Base-by-base conservation (phyloP, 2,797 vertebrate species). In the Allobates femoralis region DNA sequence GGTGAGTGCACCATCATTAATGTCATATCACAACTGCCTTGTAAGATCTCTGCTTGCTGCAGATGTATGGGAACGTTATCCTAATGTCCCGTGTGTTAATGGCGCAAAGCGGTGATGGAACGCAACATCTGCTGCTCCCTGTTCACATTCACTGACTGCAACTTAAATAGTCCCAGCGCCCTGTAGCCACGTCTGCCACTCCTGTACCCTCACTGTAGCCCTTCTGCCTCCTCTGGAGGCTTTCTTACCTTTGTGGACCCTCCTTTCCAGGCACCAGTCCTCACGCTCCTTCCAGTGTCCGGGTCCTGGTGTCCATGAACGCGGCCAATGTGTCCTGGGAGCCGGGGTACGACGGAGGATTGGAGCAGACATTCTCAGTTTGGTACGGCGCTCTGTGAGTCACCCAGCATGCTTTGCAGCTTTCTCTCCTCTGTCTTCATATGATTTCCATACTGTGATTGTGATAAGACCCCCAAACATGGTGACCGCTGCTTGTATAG, bases 311-410 rank as follows among this genome's bases (percentile, higher is more conserved):
- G 88, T 97, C 96, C 89, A 98, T 97, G 93, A 99, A 96, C 94
- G 97, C 96, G 88, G 98, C 97, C 93, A 99, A 99, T 64, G 96
- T 99, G 90, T 99, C 98, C 93, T 99, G 98, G 98, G 98, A 99
- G 91, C 96, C 96, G 26, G 97, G 97, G 93, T 99, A 99, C 84
- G 98, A 99, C 81, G 98, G 98, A 89, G 98, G 98, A 94, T 99
- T 96, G 1, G 98, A 99, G 92, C 98, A 99, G 97, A 99, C 97
- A 90, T 99, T 99, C 95, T 99, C 98, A 93, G 98, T 99, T 96
- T 99, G 98, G 98, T 99, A 99, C 90, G 98, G 98, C 95, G 97
- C 97, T 96, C 98, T 99, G 98, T 99, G 96, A 99, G 98, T 99
- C 95, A 95, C 95, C 94, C 91, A 92, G 93, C 95, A 95, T 93